Base-by-base conservation (phyloP, 23 tunicate species). In the Ciona savignyi region DNA sequence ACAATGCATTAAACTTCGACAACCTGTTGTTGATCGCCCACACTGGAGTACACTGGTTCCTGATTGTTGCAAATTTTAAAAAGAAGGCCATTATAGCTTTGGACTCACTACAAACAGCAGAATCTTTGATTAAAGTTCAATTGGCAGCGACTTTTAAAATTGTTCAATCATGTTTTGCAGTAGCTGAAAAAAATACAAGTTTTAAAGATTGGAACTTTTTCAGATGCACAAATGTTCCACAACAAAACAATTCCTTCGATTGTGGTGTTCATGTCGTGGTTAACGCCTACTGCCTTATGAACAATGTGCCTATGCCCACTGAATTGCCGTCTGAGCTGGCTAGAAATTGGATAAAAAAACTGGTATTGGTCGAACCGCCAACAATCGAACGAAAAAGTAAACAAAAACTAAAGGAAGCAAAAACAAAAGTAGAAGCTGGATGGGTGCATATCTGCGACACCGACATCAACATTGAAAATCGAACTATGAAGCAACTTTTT, bases 1-100 rank as follows among this genome's bases (percentile, higher is more conserved):
- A 20, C 24, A 29, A 63, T 23, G 67, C n/a, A 63, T 23, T 63
- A 27, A 63, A 63, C 67, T 63, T 63, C 25, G 67, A 63, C 67
- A 27, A 63, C 25, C 25, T 63, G 6, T 63, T 27, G 6, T 63
- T 63, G 6, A 21, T 63, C 6, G 24, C 28, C 25, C 24, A 63
- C 67, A 27, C 67, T 63, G 67, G 67, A 63, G 67, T 27, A 23
- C 67, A 63, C 25, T 63, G 67, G 67, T 63, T 63, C 25, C 28
- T 63, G 28, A 21, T 63, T 23, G 67, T 63, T 4, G 67, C 67
- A 63, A 63, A 63, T 63, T 29, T 63, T 29, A 63, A 63, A 63
- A 29, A 63, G 25, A 63, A 63, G 25, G 25, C n/a, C 25, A 63
- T 63, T 63, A 29, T 29, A 23, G 24, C 67, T 23, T 23, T 63